phyloP scores from a whole-genome alignment of 2,888 invertebrate species.

The Urechis unicinctus region DNA sequence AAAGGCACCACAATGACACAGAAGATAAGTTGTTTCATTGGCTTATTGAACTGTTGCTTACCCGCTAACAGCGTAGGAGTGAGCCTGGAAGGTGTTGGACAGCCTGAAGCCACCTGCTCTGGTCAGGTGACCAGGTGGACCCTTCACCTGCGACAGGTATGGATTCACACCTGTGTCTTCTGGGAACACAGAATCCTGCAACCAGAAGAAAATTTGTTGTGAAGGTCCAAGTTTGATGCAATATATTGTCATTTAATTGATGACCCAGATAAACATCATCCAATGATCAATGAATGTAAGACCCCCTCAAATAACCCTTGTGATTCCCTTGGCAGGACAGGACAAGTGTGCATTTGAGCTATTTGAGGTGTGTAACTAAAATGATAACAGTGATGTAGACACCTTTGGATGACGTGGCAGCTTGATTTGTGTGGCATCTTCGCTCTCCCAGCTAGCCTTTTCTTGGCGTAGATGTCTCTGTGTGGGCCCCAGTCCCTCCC shows the following conservation, averaged over 20 bases:
- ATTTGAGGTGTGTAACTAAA: too few species aligned
- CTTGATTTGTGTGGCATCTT: conserved; percentile 13
- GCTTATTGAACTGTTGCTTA: too few species aligned
- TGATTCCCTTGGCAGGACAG: too few species aligned
- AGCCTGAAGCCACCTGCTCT: conserved; percentile 44
- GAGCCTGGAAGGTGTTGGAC: conserved; percentile 44
- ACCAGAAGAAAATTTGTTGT: neutral
- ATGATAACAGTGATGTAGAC: conserved; percentile 16
- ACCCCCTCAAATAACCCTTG: neutral
- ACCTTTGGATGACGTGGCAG: conserved; percentile 42
- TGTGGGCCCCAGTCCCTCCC: conserved; percentile 37
- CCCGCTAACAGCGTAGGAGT: conserved; percentile 46
- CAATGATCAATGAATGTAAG: neutral
- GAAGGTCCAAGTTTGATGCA: neutral
- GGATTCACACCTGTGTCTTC: conserved; percentile 47
- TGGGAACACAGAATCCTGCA: conserved; percentile 48
- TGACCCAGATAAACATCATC: too few species aligned
- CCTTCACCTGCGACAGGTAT: conserved; percentile 34
- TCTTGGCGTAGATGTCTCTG: conserved; percentile 37
- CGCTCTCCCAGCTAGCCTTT: conserved; percentile 29
- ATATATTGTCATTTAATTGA: too few species aligned
- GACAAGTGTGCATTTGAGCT: too few species aligned
- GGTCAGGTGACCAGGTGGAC: conserved; percentile 37
- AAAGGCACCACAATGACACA: too few species aligned
- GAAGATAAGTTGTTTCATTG: too few species aligned